These are phyloP conservation scores for Kryptopterus vitreolus DNA, from an alignment of 2,797 vertebrate genomes.

Conservation along the genomic window DNA sequence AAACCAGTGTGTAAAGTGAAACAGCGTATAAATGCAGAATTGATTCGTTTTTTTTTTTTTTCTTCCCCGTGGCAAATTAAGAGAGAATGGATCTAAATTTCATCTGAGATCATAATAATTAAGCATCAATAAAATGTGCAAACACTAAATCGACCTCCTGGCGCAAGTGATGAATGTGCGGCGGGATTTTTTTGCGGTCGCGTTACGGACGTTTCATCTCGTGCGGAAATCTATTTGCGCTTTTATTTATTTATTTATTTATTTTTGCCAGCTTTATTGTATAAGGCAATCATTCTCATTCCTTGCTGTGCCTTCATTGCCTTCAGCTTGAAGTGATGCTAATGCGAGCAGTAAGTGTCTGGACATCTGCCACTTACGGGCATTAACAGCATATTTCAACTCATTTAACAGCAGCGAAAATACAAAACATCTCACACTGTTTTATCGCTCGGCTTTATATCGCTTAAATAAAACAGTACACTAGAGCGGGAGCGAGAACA, in stretches of 20 bases:
- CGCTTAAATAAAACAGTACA: constrained; percentile 31
- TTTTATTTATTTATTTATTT: neutral
- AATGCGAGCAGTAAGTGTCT: constrained; percentile 3
- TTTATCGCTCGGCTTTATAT: constrained; percentile 20
- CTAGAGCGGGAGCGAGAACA: neutral
- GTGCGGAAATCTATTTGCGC: neutral
- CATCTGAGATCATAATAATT: neutral
- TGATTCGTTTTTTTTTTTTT: neutral
- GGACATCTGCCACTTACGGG: constrained; percentile 32
- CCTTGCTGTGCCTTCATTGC: neutral
- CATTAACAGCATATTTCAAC: constrained; percentile 13
- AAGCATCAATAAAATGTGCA: neutral
- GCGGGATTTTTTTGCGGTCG: neutral
- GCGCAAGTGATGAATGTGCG: neutral
- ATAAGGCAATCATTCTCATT: neutral
- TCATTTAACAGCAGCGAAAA: neutral
- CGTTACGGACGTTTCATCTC: neutral
- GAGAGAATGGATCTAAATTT: neutral
- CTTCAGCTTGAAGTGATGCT: constrained; percentile 18
- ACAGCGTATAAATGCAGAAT: neutral
- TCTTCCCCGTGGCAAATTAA: no score
- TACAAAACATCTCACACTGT: constrained; percentile 1
- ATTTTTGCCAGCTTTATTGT: neutral
- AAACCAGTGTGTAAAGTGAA: constrained; percentile 13
- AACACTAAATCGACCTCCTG: neutral